These are phyloP conservation scores for Charadrius vociferus DNA, from an alignment of 2,113 vertebrate species.

Conservation along the genomic window DNA sequence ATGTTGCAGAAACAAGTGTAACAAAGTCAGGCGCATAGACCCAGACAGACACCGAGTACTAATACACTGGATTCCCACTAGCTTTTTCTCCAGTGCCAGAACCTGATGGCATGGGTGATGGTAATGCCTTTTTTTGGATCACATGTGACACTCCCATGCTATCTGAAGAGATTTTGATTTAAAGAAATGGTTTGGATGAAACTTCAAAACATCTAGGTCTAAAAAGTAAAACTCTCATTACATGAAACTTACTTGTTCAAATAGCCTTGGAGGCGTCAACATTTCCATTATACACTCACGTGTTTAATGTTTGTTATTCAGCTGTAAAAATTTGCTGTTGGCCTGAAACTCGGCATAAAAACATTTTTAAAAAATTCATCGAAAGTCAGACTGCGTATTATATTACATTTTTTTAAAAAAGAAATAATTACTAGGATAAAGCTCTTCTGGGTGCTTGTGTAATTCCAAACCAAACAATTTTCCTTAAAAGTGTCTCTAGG, in stretches of 20 bases:
- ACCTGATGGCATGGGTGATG: not conserved
- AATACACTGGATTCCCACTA: not conserved
- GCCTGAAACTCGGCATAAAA: constrained; percentile 5
- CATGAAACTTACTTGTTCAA: not conserved
- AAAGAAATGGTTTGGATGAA: not conserved
- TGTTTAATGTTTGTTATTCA: constrained; percentile 40
- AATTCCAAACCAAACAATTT: constrained; percentile 34
- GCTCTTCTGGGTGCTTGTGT: not conserved
- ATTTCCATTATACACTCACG: not conserved
- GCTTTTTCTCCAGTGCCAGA: not conserved
- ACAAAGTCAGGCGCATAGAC: not conserved
- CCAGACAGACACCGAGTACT: not conserved
- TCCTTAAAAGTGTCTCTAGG: constrained; percentile 35
- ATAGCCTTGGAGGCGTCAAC: not conserved
- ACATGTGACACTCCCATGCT: accelerated
- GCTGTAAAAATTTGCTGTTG: constrained; percentile 2
- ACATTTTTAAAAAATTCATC: not conserved
- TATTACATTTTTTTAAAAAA: not conserved
- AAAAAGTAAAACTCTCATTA: not conserved
- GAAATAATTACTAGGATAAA: constrained; percentile 51
- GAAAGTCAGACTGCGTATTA: not conserved
- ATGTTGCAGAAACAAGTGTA: not conserved
- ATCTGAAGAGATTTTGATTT: not conserved
- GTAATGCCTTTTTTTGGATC: not conserved
- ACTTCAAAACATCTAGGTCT: not conserved